These are phyloP conservation scores for Ochotona curzoniae DNA, from an alignment of 2,113 vertebrate genomes.

Conservation along the genomic window DNA sequence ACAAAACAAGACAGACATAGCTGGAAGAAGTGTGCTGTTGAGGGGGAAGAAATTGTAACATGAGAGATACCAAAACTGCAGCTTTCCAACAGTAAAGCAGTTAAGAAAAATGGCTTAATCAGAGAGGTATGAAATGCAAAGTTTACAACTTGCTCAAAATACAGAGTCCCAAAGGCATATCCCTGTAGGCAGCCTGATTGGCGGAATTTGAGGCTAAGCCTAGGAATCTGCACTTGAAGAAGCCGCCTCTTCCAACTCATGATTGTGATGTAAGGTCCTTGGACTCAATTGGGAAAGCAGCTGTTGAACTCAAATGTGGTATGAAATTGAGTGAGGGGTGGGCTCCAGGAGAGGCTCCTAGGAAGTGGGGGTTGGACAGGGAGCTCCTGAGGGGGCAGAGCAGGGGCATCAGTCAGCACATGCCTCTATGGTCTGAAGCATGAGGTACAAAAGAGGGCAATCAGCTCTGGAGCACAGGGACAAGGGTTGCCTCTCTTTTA, in stretches of 20 bases:
- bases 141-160: neutral
- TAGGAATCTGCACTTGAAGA: neutral
- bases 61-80: neutral
- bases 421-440: too few relatives aligned
- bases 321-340: too few relatives aligned
- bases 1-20: neutral
- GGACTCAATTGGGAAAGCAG: neutral
- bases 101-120: too few relatives aligned
- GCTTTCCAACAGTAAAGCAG: neutral
- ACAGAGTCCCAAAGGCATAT: neutral
- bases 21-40: neutral
- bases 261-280: neutral
- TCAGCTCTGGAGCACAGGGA: neutral
- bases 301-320: too few relatives aligned
- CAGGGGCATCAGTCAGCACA: too few relatives aligned
- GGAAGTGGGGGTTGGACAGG: too few relatives aligned
- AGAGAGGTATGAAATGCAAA: too few relatives aligned
- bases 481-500: neutral
- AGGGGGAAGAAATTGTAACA: neutral
- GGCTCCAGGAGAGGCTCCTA: too few relatives aligned
- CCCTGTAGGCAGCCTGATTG: neutral
- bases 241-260: neutral
- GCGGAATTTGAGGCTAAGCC: neutral
- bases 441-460: too few relatives aligned
- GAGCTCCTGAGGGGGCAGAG: too few relatives aligned